A percentile compares a stretch with the other conserved stretches of the same genome.
phyloP scores from a whole-genome alignment of 2,888 invertebrate species.

The Apamea monoglypha region DNA sequence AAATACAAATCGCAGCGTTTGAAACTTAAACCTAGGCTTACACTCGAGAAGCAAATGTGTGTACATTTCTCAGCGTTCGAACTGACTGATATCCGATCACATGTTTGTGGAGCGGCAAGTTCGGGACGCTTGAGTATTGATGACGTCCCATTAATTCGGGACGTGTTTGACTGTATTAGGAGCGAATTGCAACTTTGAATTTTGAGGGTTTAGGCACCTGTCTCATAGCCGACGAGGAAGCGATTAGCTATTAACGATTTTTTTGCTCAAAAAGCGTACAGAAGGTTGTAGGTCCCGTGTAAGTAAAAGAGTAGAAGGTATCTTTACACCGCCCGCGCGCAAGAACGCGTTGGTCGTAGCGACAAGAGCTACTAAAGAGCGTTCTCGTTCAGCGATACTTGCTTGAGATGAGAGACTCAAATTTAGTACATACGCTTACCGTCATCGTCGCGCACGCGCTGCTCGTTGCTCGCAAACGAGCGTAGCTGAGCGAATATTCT shows the following conservation, averaged over 20 bases:
- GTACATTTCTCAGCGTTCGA: conserved; percentile 48
- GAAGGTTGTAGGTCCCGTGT: background rate
- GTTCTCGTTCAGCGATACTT: too few species aligned
- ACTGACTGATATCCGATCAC: conserved; percentile 41
- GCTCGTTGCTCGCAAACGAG: too few species aligned
- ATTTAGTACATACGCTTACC: too few species aligned
- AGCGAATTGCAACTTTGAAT: background rate
- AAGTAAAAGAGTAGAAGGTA: too few species aligned
- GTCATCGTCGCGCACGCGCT: too few species aligned
- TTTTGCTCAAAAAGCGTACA: background rate
- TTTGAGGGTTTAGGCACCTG: background rate
- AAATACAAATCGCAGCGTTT: conserved; percentile 29
- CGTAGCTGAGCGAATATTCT: too few species aligned
- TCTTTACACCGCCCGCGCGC: too few species aligned
- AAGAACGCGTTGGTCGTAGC: too few species aligned
- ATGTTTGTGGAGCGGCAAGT: conserved; percentile 39
- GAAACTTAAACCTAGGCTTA: conserved; percentile 29
- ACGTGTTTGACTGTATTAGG: conserved; percentile 7
- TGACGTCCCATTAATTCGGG: conserved; percentile 41
- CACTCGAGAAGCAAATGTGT: conserved; percentile 40
- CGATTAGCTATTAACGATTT: background rate
- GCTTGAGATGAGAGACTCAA: too few species aligned
- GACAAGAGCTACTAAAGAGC: too few species aligned
- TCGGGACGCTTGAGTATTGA: conserved; percentile 40
- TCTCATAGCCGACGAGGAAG: background rate